Conservation (phyloP, 2,888 invertebrate species). For the Troides helena region DNA sequence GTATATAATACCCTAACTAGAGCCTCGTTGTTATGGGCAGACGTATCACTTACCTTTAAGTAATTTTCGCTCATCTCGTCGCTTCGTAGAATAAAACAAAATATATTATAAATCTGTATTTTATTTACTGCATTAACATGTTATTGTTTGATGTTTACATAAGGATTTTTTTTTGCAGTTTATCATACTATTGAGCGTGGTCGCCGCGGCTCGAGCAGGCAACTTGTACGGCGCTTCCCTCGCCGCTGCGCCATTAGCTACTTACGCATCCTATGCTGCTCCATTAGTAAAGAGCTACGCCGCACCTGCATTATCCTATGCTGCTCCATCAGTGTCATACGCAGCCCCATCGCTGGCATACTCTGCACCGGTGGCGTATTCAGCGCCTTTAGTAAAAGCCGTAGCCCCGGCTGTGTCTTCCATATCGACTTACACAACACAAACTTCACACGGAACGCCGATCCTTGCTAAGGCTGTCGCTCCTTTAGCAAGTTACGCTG, state of each 20-base stretch:
- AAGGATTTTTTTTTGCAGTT: constrained; percentile 56
- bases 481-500: constrained; percentile 67
- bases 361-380: constrained; percentile 70
- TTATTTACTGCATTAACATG: not conserved
- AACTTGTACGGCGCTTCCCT: constrained; percentile 68
- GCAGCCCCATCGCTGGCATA: constrained; percentile 41
- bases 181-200: constrained; percentile 79
- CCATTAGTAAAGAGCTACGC: constrained; percentile 54
- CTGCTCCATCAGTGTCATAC: constrained; percentile 46
- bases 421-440: constrained; percentile 44
- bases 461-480: constrained; percentile 48
- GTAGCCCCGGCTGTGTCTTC: constrained; percentile 46
- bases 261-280: constrained; percentile 57
- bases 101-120: not conserved
- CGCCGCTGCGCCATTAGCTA: constrained; percentile 49
- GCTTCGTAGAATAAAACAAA: too few species aligned
- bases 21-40: too few species aligned
- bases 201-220: constrained; percentile 81
- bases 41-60: too few species aligned
- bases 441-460: constrained; percentile 46
- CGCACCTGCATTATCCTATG: constrained; percentile 45
- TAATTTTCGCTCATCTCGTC: too few species aligned
- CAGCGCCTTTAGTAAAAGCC: constrained; percentile 54
- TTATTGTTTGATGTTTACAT: not conserved
- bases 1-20: too few species aligned